Evolutionary conservation across 2,797 vertebrate species (phyloP).

Genomic region (Poeciliopsis gracilis): DNA sequence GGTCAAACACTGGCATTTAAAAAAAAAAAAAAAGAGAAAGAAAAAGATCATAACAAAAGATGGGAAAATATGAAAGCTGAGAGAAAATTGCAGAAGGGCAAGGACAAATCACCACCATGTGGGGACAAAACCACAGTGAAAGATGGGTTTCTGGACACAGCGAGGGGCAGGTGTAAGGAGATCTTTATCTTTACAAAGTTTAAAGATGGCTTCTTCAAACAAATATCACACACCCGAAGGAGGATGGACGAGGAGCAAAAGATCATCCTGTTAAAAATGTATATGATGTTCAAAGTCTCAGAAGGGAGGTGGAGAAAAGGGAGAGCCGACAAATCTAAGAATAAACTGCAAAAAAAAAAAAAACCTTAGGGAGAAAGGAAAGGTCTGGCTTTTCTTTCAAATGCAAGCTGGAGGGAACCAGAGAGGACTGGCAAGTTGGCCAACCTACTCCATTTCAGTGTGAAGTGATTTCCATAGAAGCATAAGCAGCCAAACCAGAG

Average conservation of each 20-base stretch:
- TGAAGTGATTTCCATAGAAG: background rate
- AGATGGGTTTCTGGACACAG: conserved; percentile 10
- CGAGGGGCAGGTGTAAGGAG: conserved; percentile 12
- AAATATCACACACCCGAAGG: conserved; percentile 56
- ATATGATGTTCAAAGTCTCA: conserved; percentile 63
- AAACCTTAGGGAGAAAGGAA: background rate
- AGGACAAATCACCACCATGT: conserved; percentile 17
- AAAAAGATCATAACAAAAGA: background rate
- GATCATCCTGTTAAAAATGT: conserved; percentile 54
- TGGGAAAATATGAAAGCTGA: conserved; percentile 1
- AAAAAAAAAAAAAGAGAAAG: background rate
- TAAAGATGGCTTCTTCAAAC: conserved; percentile 67
- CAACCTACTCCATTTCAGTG: background rate
- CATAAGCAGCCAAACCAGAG: background rate
- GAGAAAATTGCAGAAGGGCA: background rate
- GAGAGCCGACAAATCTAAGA: background rate
- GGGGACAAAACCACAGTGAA: conserved; percentile 17
- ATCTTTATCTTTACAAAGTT: conserved; percentile 45
- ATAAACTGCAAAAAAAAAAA: background rate
- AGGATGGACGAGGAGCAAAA: conserved; percentile 18
- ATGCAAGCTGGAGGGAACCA: background rate
- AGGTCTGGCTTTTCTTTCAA: background rate
- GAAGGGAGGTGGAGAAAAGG: conserved; percentile 1
- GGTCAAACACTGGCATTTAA: conserved; percentile 63
- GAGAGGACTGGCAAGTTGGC: background rate